Conservation (phyloP, 2,888 invertebrate genomes). For the Meghimatium bilineatum region DNA sequence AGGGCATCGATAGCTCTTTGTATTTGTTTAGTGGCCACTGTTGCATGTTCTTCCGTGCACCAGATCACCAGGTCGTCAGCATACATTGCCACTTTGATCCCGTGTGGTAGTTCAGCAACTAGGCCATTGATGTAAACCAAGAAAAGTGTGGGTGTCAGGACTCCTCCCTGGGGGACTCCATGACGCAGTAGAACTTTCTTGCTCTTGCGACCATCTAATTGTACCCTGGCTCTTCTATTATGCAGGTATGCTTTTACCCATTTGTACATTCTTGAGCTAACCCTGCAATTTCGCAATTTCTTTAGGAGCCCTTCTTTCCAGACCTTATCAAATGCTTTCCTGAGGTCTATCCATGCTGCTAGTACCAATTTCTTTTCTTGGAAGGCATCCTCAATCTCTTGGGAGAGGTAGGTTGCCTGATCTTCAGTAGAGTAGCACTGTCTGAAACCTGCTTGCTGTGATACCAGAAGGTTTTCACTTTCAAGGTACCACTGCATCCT, state of each 20-base stretch:
- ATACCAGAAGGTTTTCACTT: no score
- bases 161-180: conserved; percentile 44
- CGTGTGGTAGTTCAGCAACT: conserved; percentile 36
- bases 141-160: conserved; percentile 31
- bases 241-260: conserved; percentile 18
- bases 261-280: not conserved
- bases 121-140: conserved; percentile 36
- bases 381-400: no score
- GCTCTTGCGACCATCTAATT: conserved; percentile 14
- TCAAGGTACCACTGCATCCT: no score
- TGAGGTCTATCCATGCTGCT: no score
- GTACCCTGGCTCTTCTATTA: conserved; percentile 34
- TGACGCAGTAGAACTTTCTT: conserved; percentile 24
- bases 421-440: no score
- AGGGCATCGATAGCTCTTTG: conserved; percentile 43
- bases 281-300: not conserved
- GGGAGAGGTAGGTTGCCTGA: no score
- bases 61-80: conserved; percentile 34
- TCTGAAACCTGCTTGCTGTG: no score
- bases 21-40: conserved; percentile 48
- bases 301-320: not conserved
- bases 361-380: no score
- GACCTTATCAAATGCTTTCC: not conserved
- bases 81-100: conserved; percentile 47
- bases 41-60: conserved; percentile 49